Percentiles rank a stretch among this genome's conserved stretches.
Conservation (phyloP, 2,113 vertebrate species). For the Cercocebus atys region DNA sequence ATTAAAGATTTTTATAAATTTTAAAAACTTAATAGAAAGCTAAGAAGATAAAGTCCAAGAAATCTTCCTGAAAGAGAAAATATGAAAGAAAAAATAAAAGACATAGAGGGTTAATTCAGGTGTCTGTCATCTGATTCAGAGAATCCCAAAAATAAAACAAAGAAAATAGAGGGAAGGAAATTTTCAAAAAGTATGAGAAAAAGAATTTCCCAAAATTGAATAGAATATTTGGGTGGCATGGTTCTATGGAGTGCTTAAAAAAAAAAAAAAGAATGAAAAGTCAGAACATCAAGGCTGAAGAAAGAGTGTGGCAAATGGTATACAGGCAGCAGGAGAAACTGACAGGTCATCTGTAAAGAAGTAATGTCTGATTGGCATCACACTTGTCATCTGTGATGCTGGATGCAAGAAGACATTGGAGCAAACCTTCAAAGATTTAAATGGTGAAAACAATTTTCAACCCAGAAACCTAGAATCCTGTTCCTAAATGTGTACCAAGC, state of each 20-base stretch:
- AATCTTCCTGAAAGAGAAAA: slow-evolving; percentile 32
- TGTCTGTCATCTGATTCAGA: neutral
- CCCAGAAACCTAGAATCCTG: neutral
- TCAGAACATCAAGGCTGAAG: neutral
- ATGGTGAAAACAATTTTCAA: neutral
- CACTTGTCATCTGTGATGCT: too few species aligned
- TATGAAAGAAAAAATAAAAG: neutral
- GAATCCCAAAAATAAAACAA: neutral
- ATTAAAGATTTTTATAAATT: neutral
- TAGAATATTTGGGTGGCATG: neutral
- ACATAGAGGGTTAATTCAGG: neutral
- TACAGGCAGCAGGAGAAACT: rapidly evolving
- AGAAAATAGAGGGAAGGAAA: neutral
- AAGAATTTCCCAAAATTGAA: neutral
- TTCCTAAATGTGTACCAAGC: neutral
- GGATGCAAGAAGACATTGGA: neutral
- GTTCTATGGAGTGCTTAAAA: neutral
- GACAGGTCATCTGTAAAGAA: neutral
- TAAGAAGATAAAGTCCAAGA: neutral
- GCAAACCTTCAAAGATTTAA: neutral
- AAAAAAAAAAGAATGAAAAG: neutral
- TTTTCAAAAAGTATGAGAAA: neutral
- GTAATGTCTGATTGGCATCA: neutral
- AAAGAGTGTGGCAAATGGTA: neutral
- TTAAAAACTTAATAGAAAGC: neutral